Conservation (phyloP, 2,113 vertebrate species). For the Muscicapa adusta region DNA sequence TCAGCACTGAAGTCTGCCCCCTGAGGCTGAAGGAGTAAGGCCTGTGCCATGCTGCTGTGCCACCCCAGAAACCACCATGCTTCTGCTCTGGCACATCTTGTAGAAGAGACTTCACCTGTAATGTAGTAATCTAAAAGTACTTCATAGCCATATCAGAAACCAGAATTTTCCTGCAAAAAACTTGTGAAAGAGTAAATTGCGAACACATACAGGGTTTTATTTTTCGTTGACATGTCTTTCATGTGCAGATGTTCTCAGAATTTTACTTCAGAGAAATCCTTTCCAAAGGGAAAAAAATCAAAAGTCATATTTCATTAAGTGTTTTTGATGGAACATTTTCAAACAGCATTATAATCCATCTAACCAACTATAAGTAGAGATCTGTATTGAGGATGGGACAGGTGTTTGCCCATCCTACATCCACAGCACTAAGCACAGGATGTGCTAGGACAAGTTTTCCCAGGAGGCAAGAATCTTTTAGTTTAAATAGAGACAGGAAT, state of each 20-base stretch:
- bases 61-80: background rate
- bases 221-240: background rate
- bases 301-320: background rate
- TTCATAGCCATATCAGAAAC: background rate
- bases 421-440: background rate
- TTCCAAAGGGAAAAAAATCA: background rate
- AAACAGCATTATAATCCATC: background rate
- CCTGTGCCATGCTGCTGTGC: background rate
- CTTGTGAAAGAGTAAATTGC: background rate
- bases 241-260: background rate
- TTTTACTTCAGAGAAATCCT: background rate
- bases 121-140: background rate
- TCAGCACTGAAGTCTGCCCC: background rate
- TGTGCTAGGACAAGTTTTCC: background rate
- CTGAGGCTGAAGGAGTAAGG: background rate
- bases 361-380: background rate
- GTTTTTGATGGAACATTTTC: background rate
- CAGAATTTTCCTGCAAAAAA: background rate
- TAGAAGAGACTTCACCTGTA: background rate
- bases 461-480: background rate
- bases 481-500: background rate
- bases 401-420: background rate
- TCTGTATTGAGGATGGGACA: background rate
- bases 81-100: background rate
- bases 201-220: background rate